These are phyloP conservation scores for Melanostoma scalare DNA, from an alignment of 2,888 invertebrate species.

Conservation along the genomic window DNA sequence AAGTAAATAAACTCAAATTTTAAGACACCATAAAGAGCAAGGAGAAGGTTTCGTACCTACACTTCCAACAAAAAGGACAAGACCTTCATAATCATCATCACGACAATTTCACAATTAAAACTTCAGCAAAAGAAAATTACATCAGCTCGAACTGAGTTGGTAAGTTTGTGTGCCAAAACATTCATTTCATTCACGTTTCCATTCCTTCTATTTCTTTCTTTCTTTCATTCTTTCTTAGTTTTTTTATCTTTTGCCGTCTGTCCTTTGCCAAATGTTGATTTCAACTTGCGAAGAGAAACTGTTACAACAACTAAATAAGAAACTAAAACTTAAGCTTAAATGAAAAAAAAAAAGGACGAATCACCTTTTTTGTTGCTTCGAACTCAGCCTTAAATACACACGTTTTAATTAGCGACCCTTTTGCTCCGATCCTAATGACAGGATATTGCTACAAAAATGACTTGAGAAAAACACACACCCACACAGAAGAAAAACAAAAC, in stretches of 20 bases:
- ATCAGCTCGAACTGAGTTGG: conserved; percentile 58
- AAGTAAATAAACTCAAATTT: conserved; percentile 35
- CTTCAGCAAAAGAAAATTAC: conserved; percentile 56
- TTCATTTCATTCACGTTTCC: conserved; percentile 46
- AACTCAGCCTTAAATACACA: conserved; percentile 62
- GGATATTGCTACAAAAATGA: conserved; percentile 63
- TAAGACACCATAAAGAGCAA: conserved; percentile 39
- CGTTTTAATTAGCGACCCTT: conserved; percentile 67
- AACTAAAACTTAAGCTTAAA: conserved; percentile 42
- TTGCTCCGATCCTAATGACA: conserved; percentile 56
- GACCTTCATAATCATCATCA: conserved; percentile 48
- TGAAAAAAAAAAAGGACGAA: conserved; percentile 36
- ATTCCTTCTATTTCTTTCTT: conserved; percentile 16
- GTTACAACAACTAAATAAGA: conserved; percentile 21
- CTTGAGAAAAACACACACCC: conserved; percentile 5
- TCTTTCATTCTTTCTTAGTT: conserved; percentile 6
- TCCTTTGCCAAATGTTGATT: background rate
- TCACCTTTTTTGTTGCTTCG: conserved; percentile 37
- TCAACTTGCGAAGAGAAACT: background rate
- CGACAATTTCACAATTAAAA: conserved; percentile 68
- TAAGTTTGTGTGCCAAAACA: conserved; percentile 68
- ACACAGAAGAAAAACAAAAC: conserved; percentile 19
- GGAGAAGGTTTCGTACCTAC: conserved; percentile 6
- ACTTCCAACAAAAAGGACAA: conserved; percentile 9
- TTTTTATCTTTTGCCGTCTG: background rate